These are phyloP conservation scores for Drosophila ficusphila DNA, from an alignment of 1,140 invertebrate genomes.

Conservation along the genomic window DNA sequence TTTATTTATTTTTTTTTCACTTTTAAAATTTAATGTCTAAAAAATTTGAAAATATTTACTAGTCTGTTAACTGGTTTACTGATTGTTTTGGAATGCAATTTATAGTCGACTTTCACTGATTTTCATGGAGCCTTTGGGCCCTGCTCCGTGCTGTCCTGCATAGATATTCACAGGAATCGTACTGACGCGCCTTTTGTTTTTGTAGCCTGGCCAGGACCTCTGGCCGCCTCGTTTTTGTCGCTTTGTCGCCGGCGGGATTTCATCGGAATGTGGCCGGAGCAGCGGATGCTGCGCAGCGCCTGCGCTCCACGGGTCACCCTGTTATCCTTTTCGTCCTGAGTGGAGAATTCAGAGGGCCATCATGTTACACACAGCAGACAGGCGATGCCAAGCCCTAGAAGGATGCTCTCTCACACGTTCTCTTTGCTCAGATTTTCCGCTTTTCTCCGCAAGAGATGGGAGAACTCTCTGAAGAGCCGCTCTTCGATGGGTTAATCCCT, in stretches of 20 bases:
- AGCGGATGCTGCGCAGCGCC: constrained; percentile 72
- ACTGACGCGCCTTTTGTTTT: constrained; percentile 78
- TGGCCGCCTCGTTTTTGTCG: constrained; percentile 47
- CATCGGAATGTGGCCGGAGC: constrained; percentile 6
- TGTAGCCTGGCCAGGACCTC: constrained; percentile 71
- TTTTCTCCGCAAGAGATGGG: too few relatives aligned
- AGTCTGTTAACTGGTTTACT: background rate
- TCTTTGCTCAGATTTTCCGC: background rate
- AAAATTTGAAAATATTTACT: background rate
- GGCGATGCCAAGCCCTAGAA: constrained; percentile 63
- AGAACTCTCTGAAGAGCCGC: constrained; percentile 15
- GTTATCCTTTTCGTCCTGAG: too few relatives aligned
- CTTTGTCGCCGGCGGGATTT: constrained; percentile 51
- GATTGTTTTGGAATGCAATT: background rate
- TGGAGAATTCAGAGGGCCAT: constrained; percentile 23
- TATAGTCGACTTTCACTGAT: constrained; percentile 1
- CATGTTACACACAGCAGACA: constrained; percentile 31
- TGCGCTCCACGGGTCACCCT: constrained; percentile 57
- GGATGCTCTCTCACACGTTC: background rate
- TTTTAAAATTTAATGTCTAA: background rate
- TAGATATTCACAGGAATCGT: constrained; percentile 81
- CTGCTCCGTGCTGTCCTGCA: constrained; percentile 75
- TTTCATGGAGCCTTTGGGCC: constrained; percentile 19
- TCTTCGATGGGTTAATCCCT: constrained; percentile 59
- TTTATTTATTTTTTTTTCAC: background rate